A percentile compares a stretch with the other conserved stretches of the same genome.
These are phyloP conservation scores for Episyrphus balteatus DNA, from an alignment of 1,140 invertebrate species.

Conservation along the genomic window DNA sequence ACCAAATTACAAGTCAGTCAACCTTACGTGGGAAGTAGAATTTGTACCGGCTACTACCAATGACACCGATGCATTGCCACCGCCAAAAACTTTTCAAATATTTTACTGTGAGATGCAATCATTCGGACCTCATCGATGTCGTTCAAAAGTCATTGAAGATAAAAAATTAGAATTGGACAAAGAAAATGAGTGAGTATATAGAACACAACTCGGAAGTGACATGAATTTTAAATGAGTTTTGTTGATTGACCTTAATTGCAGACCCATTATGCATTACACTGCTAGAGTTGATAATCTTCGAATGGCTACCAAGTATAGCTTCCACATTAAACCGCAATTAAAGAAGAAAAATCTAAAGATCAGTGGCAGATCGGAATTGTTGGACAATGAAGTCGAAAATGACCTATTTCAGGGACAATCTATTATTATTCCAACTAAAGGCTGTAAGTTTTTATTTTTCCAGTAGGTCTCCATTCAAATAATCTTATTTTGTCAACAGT, in stretches of 20 bases:
- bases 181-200: background rate
- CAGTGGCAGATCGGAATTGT: slow-evolving; percentile 22
- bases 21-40: slow-evolving; percentile 52
- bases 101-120: slow-evolving; percentile 63
- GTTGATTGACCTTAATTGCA: slow-evolving; percentile 1
- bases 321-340: slow-evolving; percentile 49
- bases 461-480: background rate
- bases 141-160: slow-evolving; percentile 45
- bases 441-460: slow-evolving; percentile 50
- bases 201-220: background rate
- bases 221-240: too few species aligned
- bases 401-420: slow-evolving; percentile 38
- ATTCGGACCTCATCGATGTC: slow-evolving; percentile 61
- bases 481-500: slow-evolving; percentile 39
- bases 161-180: slow-evolving; percentile 10
- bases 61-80: slow-evolving; percentile 6
- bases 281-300: slow-evolving; percentile 49
- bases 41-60: slow-evolving; percentile 17
- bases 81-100: slow-evolving; percentile 46
- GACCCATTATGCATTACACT: slow-evolving; percentile 36
- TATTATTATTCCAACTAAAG: slow-evolving; percentile 62
- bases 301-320: slow-evolving; percentile 69
- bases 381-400: slow-evolving; percentile 29
- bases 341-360: slow-evolving; percentile 21
- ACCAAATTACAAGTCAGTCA: slow-evolving; percentile 58